Percentiles rank a stretch among this genome's conserved stretches.
These are phyloP conservation scores for Scelioninae gen. 1 DNA, from an alignment of 2,888 invertebrate genomes.

Conservation along the genomic window DNA sequence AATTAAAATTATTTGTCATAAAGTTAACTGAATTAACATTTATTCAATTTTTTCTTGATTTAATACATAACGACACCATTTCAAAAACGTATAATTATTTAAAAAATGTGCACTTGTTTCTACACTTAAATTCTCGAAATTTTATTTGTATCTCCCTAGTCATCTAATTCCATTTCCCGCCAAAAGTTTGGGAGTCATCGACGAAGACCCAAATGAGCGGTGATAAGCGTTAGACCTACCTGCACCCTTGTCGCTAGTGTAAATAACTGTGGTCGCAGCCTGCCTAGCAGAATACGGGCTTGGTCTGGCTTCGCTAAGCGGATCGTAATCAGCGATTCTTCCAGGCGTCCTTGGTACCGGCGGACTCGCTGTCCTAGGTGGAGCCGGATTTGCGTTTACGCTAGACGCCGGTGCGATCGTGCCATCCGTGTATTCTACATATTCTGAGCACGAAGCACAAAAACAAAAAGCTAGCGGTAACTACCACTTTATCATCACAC, in stretches of 20 bases:
- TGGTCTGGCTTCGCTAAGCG: conserved; percentile 88
- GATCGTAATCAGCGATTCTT: conserved; percentile 93
- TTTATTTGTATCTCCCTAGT: no score
- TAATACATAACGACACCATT: no score
- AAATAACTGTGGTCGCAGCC: conserved; percentile 92
- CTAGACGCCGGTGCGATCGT: conserved; percentile 80
- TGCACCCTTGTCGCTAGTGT: conserved; percentile 90
- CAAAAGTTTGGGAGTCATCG: neutral
- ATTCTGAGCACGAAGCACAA: conserved; percentile 77
- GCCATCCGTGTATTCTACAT: conserved; percentile 83
- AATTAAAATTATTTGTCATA: no score
- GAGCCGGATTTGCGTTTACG: conserved; percentile 72
- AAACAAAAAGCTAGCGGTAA: conserved; percentile 56
- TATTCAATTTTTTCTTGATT: no score
- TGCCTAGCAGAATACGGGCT: conserved; percentile 91
- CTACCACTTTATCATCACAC: conserved; percentile 37
- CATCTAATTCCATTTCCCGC: no score
- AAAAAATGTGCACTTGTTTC: no score
- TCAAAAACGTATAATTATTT: no score
- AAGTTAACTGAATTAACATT: no score
- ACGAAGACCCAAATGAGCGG: conserved; percentile 29
- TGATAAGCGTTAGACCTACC: conserved; percentile 84
- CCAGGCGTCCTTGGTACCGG: conserved; percentile 86
- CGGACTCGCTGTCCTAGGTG: conserved; percentile 75
- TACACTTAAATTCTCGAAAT: no score